Evolutionary conservation across 2,113 vertebrate species (phyloP).

Genomic region (Silurus asotus): DNA sequence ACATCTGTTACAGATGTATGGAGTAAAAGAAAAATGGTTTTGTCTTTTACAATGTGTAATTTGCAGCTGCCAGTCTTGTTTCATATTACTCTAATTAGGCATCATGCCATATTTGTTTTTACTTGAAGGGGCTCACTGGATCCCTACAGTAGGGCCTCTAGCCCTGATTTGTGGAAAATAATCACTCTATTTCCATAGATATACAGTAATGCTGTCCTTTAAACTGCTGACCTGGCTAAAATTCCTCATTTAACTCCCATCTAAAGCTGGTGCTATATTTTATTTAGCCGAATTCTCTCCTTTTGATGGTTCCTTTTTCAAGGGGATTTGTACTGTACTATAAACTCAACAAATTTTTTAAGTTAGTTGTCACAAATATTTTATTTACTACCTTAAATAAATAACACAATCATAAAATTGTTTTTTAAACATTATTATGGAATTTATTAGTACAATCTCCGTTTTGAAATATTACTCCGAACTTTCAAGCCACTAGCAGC

Average conservation of each 20-base stretch:
- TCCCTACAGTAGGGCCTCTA: neutral
- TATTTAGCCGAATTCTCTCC: neutral
- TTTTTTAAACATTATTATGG: no score
- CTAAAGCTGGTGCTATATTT: neutral
- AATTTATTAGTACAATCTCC: no score
- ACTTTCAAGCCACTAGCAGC: no score
- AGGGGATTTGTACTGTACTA: no score
- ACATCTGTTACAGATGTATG: conserved; percentile 49
- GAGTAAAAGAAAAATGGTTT: neutral
- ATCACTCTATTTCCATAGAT: neutral
- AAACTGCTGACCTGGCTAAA: neutral
- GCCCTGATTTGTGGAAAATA: neutral
- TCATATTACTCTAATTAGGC: conserved; percentile 16
- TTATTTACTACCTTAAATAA: no score
- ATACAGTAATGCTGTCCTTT: neutral
- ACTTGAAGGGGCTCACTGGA: conserved; percentile 9
- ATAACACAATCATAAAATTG: no score
- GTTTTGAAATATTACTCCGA: no score
- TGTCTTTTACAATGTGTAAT: conserved; percentile 14
- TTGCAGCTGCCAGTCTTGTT: conserved; percentile 10
- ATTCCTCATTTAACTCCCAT: neutral
- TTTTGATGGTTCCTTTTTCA: no score
- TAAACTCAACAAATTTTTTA: no score
- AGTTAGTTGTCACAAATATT: no score
- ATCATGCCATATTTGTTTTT: conserved; percentile 20